Percentiles rank a stretch among this genome's conserved stretches.
These are phyloP conservation scores for Naja naja DNA, from an alignment of 2,113 vertebrate genomes.

Conservation along the genomic window DNA sequence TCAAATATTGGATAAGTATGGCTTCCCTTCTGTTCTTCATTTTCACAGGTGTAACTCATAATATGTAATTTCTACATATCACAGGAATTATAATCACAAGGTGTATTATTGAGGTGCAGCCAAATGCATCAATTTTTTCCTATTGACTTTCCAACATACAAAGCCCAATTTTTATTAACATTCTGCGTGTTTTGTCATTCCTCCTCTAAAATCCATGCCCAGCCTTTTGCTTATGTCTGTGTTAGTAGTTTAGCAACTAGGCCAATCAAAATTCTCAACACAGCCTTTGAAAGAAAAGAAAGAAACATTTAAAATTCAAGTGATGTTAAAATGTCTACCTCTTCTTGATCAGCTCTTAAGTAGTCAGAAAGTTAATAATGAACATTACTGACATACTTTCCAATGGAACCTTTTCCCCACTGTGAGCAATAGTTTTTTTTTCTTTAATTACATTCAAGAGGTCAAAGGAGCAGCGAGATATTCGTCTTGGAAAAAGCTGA, in stretches of 20 bases:
- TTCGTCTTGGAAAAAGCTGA: constrained; percentile 12
- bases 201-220: neutral
- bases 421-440: constrained; percentile 34
- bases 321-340: constrained; percentile 15
- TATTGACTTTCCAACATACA: neutral
- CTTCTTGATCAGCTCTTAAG: constrained; percentile 6
- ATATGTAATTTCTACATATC: too few species aligned
- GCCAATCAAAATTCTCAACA: neutral
- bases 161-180: neutral
- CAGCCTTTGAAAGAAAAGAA: constrained; percentile 1
- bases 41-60: too few species aligned
- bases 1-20: too few species aligned
- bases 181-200: neutral
- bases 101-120: neutral
- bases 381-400: constrained; percentile 9
- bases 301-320: constrained; percentile 9
- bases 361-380: constrained; percentile 26
- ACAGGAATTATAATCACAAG: too few species aligned
- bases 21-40: too few species aligned
- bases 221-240: neutral
- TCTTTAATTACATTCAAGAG: neutral
- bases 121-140: neutral
- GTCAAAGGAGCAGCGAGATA: constrained; percentile 25
- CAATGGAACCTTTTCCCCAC: neutral
- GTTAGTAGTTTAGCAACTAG: neutral